Evolutionary conservation across 2,797 vertebrate species (phyloP), one percentile per base, ranked within the genome.

Genomic region (Chloroceryle amazona): DNA sequence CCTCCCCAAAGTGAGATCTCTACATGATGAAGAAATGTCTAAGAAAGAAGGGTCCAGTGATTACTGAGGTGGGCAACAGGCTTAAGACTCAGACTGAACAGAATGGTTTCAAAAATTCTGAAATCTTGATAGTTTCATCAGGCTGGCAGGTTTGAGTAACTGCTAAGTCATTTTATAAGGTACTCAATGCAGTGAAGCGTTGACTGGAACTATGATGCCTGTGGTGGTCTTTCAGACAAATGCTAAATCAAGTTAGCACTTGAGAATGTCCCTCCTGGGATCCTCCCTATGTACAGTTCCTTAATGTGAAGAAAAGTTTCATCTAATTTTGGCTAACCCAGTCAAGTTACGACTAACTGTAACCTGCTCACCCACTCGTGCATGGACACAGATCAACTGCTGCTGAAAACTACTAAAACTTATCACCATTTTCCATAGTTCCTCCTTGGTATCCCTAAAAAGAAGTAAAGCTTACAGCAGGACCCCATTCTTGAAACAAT

Each of bases 201-300:
- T 67, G 46, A 74, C 62, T 13, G 44, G 20, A 85, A 75, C 14
- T 47, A 44, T 35, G 26, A 47, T 9, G 9, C 7, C 52, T 49
- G n/a, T 8, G 2, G 2, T 33, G 23, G 13, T 29, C 37, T 75
- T 51, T 72, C 74, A 89, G 11, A 33, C 23, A 67, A 89, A 44
- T 13, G 58, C 47, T 73, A 76, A 49, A 8, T 47, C 39, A 65
- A 23, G 25, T 74, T 42, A 80, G 8, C 39, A 68, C 17, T 75
- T 33, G 20, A 47, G 29, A 73, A 49, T 3, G 4, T 55, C 31
- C 21, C 28, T 75, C 23, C 62, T 15, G 52, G 33, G 49, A 19
- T 67, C 23, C 66, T 58, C 54, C 65, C 61, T n/a, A 70, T 0
- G 0, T 7, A n/a, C 11, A 55, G 20, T 2, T n/a, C 73, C 52